phyloP scores from a whole-genome alignment of 2,888 invertebrate species.

The Teleogryllus oceanicus region DNA sequence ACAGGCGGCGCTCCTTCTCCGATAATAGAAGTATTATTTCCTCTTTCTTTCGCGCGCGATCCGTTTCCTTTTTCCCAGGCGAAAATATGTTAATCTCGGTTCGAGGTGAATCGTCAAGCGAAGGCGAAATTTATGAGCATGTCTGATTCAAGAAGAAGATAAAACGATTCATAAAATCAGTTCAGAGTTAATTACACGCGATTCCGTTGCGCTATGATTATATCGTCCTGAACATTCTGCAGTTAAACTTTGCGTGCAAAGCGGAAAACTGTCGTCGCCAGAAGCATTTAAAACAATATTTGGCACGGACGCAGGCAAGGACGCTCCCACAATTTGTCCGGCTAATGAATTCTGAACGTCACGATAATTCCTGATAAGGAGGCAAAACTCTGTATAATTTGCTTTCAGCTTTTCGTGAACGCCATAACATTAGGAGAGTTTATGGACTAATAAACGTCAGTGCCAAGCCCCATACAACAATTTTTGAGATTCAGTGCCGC shows the following conservation, averaged over 20 bases:
- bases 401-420: neutral
- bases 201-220: neutral
- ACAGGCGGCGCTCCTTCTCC: no score
- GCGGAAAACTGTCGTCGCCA: neutral
- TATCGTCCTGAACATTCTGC: neutral
- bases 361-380: no score
- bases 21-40: no score
- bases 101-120: no score
- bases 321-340: neutral
- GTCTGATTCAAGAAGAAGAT: neutral
- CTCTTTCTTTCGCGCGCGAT: no score
- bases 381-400: neutral
- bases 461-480: no score
- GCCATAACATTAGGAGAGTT: neutral
- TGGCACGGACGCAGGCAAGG: neutral
- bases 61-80: no score
- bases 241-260: neutral
- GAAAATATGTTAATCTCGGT: no score
- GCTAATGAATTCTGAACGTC: neutral
- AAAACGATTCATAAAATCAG: slow-evolving; percentile 18
- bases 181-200: neutral
- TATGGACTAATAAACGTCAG: neutral
- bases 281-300: slow-evolving; percentile 11
- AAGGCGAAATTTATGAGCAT: no score
- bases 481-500: no score